phyloP scores from a whole-genome alignment of 2,113 vertebrate species.

The Hypocryptadius cinnamomeus region DNA sequence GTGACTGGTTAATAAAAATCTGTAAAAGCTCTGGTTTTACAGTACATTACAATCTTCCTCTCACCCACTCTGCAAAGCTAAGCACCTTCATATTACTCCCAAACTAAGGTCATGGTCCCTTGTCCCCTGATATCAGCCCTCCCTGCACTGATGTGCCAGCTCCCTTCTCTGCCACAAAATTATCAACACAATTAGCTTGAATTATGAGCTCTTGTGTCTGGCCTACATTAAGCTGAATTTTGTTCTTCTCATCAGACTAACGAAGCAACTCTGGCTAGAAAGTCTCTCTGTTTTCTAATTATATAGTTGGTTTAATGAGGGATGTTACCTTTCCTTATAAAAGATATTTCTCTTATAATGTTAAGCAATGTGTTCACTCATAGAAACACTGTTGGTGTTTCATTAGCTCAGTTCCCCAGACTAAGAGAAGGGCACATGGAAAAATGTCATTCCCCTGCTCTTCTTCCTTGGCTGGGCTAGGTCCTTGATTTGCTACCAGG shows the following conservation, averaged over 20 bases:
- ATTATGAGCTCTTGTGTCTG: neutral
- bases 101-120: neutral
- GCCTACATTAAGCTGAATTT: neutral
- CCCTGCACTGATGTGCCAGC: accelerated
- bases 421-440: neutral
- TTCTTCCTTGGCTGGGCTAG: neutral
- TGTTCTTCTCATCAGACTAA: neutral
- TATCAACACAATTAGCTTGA: neutral
- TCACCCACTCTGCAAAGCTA: neutral
- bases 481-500: neutral
- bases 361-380: neutral
- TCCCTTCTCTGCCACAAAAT: neutral
- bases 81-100: neutral
- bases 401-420: neutral
- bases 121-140: neutral
- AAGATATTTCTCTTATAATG: neutral
- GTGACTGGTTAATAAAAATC: neutral
- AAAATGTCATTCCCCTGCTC: neutral
- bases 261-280: neutral
- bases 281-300: neutral
- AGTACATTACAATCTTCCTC: neutral
- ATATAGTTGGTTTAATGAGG: neutral
- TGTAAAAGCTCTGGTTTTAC: neutral
- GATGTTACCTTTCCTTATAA: neutral
- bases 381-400: neutral